Evolutionary conservation across 2,888 invertebrate genomes (phyloP).

Genomic region (Corythucha ciliata): DNA sequence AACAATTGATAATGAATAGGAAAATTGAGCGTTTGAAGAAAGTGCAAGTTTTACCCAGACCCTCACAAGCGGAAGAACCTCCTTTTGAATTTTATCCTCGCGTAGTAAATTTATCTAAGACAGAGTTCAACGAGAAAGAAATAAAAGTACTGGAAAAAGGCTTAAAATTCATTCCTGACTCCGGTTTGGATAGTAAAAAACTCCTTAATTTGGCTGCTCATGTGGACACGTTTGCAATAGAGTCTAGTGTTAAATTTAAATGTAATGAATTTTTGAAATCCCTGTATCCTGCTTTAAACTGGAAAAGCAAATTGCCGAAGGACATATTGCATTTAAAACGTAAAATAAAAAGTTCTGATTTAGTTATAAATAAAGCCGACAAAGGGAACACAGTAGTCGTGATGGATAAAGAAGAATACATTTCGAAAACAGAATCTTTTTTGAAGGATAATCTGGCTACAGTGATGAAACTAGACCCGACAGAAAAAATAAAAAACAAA

Average conservation of each 20-base stretch:
- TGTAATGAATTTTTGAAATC: too few species aligned
- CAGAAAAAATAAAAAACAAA: too few species aligned
- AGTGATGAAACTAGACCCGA: constrained; percentile 7
- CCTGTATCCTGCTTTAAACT: too few species aligned
- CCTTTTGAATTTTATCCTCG: not conserved
- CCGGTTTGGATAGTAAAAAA: too few species aligned
- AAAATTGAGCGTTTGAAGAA: too few species aligned
- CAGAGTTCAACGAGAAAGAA: not conserved
- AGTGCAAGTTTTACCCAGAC: too few species aligned
- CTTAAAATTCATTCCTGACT: not conserved
- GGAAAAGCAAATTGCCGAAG: too few species aligned
- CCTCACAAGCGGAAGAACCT: constrained; percentile 16
- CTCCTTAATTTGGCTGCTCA: too few species aligned
- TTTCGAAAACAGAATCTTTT: not conserved
- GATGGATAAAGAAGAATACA: constrained; percentile 11
- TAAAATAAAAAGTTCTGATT: not conserved
- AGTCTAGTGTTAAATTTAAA: too few species aligned
- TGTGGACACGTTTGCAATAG: too few species aligned
- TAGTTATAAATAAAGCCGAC: constrained; percentile 10
- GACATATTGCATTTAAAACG: too few species aligned
- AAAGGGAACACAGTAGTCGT: constrained; percentile 7
- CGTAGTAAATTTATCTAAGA: not conserved
- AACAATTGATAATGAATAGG: too few species aligned
- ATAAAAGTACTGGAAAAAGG: not conserved
- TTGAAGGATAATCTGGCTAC: not conserved